Percentiles rank a stretch among this genome's conserved stretches.
phyloP scores from a whole-genome alignment of 2,888 invertebrate genomes.

The Priocnemis perturbator region DNA sequence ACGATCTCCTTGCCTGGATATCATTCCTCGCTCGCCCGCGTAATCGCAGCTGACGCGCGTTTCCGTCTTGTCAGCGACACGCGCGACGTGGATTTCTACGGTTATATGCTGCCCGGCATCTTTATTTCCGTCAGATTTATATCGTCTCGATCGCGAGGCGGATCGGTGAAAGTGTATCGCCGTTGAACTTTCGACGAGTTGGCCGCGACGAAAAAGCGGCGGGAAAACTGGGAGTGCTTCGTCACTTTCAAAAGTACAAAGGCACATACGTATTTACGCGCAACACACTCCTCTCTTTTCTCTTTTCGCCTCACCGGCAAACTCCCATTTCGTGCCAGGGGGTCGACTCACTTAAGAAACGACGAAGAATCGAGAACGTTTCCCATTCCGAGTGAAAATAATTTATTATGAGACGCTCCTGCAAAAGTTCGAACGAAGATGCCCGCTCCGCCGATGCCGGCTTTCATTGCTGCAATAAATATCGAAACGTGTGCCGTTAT shows the following conservation, averaged over 20 bases:
- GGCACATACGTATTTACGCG: too few relatives aligned
- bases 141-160: too few relatives aligned
- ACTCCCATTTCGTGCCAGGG: not conserved
- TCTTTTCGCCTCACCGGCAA: not conserved
- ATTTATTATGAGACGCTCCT: constrained; percentile 25
- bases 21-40: constrained; percentile 2
- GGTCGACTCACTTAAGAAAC: constrained; percentile 6
- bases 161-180: too few relatives aligned
- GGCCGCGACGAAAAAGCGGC: not conserved
- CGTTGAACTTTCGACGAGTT: too few relatives aligned
- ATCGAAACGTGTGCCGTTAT: constrained; percentile 44
- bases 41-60: too few relatives aligned
- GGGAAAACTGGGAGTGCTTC: not conserved
- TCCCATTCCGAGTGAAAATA: constrained; percentile 14
- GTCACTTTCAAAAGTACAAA: too few relatives aligned
- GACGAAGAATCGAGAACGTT: not conserved
- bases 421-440: constrained; percentile 4
- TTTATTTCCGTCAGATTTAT: too few relatives aligned
- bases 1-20: constrained; percentile 2
- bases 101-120: too few relatives aligned
- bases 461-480: constrained; percentile 47
- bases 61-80: too few relatives aligned
- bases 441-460: constrained; percentile 28
- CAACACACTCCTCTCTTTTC: not conserved
- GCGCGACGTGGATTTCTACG: too few relatives aligned